Conservation (phyloP, 2,888 invertebrate species). For the Lithophane semibrunnea region DNA sequence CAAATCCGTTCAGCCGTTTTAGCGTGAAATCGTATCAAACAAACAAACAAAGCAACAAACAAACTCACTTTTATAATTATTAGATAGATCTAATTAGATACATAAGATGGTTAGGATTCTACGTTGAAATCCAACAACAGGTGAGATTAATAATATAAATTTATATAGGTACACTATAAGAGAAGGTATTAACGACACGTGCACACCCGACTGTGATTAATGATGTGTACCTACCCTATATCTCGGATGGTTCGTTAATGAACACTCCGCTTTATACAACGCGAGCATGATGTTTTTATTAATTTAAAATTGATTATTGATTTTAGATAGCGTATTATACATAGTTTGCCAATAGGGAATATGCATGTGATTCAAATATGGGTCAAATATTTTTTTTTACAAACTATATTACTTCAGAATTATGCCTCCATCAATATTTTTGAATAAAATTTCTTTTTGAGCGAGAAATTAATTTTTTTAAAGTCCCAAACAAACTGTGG, state of each 20-base stretch:
- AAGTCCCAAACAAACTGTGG: too few species aligned
- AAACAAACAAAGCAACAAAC: too few species aligned
- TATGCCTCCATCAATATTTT: too few species aligned
- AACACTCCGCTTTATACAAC: slow-evolving; percentile 27
- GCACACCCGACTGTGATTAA: slow-evolving; percentile 37
- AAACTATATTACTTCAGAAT: too few species aligned
- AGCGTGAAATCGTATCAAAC: too few species aligned
- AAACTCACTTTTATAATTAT: too few species aligned
- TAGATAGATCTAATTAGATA: too few species aligned
- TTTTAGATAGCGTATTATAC: not conserved
- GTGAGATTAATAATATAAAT: not conserved
- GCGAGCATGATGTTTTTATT: not conserved
- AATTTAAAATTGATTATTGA: slow-evolving; percentile 22
- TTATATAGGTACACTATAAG: not conserved
- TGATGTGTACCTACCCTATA: slow-evolving; percentile 36
- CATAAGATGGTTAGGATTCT: not conserved
- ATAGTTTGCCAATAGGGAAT: not conserved
- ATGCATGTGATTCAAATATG: too few species aligned
- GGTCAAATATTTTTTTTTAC: too few species aligned
- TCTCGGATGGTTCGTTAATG: slow-evolving; percentile 29
- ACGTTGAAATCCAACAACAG: not conserved
- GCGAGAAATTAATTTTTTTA: too few species aligned
- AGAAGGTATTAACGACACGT: slow-evolving; percentile 11
- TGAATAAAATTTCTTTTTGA: too few species aligned
- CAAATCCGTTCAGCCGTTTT: too few species aligned